Conservation (phyloP, 2,888 invertebrate genomes). For the Noctua pronuba region DNA sequence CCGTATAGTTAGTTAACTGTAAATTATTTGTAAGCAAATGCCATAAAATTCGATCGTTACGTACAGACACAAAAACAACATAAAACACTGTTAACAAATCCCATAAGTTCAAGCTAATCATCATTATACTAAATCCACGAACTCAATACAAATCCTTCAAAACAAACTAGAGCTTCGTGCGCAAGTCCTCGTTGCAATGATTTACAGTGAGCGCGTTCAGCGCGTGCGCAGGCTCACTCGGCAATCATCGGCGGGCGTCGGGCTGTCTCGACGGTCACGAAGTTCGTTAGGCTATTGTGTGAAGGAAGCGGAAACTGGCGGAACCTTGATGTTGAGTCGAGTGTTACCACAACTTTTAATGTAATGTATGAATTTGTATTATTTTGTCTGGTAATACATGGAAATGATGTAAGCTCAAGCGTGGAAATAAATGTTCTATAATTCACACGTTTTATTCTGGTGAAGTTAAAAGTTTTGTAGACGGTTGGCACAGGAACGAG, state of each 20-base stretch:
- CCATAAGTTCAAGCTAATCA: constrained; percentile 46
- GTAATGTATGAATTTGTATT: constrained; percentile 29
- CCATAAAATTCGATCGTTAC: not conserved
- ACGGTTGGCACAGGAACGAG: not conserved
- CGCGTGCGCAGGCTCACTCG: constrained; percentile 71
- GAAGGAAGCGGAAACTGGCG: constrained; percentile 62
- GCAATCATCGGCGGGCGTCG: constrained; percentile 71
- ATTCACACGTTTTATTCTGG: not conserved
- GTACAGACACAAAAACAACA: constrained; percentile 13
- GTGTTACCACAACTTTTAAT: constrained; percentile 42
- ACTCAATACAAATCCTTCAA: constrained; percentile 60
- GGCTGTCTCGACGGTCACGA: constrained; percentile 71
- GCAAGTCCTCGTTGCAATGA: constrained; percentile 62
- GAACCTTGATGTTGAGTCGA: constrained; percentile 54
- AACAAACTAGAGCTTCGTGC: constrained; percentile 61
- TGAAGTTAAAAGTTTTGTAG: not conserved
- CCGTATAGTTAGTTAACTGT: not conserved
- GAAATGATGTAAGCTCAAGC: too few species aligned
- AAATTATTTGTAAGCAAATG: not conserved
- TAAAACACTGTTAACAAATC: constrained; percentile 28
- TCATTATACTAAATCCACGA: constrained; percentile 55
- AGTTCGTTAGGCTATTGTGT: constrained; percentile 59
- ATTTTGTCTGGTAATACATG: constrained; percentile 11
- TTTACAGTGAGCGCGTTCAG: constrained; percentile 63
- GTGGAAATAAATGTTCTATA: not conserved